A percentile compares a stretch with the other conserved stretches of the same genome.
phyloP scores from a whole-genome alignment of 2,797 vertebrate species.

The Myotis myotis region DNA sequence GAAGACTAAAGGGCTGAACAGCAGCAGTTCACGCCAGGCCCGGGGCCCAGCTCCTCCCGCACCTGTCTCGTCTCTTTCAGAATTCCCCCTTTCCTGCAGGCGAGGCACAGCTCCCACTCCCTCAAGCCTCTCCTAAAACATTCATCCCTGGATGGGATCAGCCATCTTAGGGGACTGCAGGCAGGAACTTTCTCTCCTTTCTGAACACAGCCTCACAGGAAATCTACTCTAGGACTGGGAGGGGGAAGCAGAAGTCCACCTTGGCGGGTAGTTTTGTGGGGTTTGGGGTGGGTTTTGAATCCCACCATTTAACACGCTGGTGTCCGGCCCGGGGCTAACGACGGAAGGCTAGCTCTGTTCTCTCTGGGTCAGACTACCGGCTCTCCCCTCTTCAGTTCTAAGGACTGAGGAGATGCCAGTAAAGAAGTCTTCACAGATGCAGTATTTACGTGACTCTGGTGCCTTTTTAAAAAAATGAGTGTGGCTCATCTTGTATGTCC shows the following conservation, averaged over 20 bases:
- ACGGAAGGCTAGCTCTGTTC: background rate
- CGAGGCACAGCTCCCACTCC: background rate
- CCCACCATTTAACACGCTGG: background rate
- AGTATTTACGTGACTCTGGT: background rate
- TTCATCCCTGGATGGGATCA: background rate
- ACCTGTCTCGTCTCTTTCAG: background rate
- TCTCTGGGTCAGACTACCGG: background rate
- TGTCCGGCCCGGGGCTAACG: too few species aligned
- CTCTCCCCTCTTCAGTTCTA: background rate
- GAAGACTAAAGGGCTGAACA: accelerated
- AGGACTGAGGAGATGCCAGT: background rate
- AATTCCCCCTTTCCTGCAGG: background rate
- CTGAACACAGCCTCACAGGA: background rate
- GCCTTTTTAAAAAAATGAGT: background rate
- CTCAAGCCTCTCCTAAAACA: background rate
- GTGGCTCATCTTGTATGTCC: background rate
- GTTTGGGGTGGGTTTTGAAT: background rate
- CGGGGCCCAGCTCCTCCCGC: accelerated
- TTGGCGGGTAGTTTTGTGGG: background rate
- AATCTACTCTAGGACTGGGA: background rate
- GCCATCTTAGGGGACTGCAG: background rate
- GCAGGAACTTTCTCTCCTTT: background rate
- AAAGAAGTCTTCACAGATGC: background rate
- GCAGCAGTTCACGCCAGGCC: background rate
- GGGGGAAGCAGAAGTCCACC: background rate